These are phyloP conservation scores for Ptychochromis oligacanthus DNA, from an alignment of 2,113 vertebrate species.

Conservation along the genomic window DNA sequence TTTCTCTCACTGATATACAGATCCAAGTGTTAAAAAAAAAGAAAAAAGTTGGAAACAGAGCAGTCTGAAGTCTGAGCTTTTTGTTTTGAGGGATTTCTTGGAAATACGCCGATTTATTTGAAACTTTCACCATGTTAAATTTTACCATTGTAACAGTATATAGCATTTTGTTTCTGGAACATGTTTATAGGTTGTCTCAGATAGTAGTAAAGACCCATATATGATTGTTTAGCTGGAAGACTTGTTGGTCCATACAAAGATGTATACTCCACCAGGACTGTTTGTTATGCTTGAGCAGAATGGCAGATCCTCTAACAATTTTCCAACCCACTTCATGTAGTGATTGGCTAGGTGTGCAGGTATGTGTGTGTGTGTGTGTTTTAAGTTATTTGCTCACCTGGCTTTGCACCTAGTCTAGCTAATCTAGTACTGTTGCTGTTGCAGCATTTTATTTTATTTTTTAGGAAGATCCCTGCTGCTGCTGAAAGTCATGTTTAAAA, in stretches of 20 bases:
- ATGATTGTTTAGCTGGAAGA: not conserved
- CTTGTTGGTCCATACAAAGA: not conserved
- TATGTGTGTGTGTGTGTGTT: not conserved
- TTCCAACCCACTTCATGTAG: fast-evolving
- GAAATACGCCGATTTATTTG: not conserved
- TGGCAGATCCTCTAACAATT: not conserved
- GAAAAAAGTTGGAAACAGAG: not conserved
- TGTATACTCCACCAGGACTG: fast-evolving
- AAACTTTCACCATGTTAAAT: not conserved
- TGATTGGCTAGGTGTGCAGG: not conserved
- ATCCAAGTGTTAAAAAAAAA: not conserved
- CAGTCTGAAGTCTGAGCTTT: no score
- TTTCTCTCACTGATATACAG: not conserved
- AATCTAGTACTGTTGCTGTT: no score
- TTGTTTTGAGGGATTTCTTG: not conserved
- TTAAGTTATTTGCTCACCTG: fast-evolving
- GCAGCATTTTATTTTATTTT: no score
- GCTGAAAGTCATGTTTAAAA: not conserved
- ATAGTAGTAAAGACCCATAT: not conserved
- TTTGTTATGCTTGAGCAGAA: not conserved
- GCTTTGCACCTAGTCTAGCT: no score
- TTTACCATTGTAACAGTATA: not conserved
- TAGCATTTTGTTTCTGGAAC: not conserved
- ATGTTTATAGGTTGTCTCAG: not conserved
- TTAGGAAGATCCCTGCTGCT: not conserved